A percentile compares a stretch with the other conserved stretches of the same genome.
Evolutionary conservation across 2,888 invertebrate genomes (phyloP).

Genomic region (Parasteatoda lunata): DNA sequence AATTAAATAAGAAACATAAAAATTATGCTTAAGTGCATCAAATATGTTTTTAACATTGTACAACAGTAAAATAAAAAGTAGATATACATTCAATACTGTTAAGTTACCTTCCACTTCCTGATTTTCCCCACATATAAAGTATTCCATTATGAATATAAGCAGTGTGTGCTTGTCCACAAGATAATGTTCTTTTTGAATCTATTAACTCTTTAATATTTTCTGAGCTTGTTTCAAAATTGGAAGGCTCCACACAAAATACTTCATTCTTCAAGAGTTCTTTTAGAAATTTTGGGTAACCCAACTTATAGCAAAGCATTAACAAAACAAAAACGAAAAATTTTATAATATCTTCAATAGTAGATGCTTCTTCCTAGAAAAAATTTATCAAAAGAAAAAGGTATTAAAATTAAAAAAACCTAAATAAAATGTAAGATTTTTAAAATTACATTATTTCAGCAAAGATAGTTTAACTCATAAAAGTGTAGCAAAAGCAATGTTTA

Average conservation of each 20-base stretch:
- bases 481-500: no score
- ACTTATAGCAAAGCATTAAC: slow-evolving; percentile 72
- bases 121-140: slow-evolving; percentile 80
- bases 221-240: not conserved
- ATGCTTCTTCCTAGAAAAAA: slow-evolving; percentile 68
- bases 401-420: slow-evolving; percentile 9
- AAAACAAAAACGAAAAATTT: slow-evolving; percentile 73
- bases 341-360: slow-evolving; percentile 70
- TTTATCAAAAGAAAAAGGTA: not conserved
- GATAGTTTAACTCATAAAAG: not conserved
- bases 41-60: not conserved
- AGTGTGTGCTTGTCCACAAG: slow-evolving; percentile 80
- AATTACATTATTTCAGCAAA: not conserved
- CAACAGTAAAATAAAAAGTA: not conserved
- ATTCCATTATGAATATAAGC: slow-evolving; percentile 79
- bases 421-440: not conserved
- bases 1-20: no score
- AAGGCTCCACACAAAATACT: not conserved
- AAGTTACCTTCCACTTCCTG: slow-evolving; percentile 72
- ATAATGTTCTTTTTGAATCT: slow-evolving; percentile 72
- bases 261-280: slow-evolving; percentile 35
- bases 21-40: not conserved
- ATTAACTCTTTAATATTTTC: not conserved
- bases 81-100: not conserved
- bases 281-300: slow-evolving; percentile 64